These are phyloP conservation scores for Sericinus montela DNA, from an alignment of 2,888 invertebrate genomes.

Conservation along the genomic window DNA sequence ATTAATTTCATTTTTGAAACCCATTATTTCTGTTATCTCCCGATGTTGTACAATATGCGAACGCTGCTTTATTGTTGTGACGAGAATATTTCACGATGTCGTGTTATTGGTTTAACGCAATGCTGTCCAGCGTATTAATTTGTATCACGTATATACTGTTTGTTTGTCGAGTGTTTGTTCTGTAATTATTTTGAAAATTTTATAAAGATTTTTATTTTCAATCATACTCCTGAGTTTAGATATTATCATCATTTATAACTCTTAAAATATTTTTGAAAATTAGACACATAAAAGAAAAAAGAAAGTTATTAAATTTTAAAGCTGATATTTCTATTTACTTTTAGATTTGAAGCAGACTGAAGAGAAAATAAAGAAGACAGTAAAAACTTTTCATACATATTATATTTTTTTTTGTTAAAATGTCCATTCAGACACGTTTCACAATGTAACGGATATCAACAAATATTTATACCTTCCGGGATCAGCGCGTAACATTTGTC, in stretches of 20 bases:
- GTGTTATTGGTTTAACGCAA: conserved; percentile 3
- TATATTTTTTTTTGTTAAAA: too few relatives aligned
- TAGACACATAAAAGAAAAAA: too few relatives aligned
- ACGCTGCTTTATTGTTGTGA: conserved; percentile 68
- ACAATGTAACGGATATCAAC: conserved; percentile 11
- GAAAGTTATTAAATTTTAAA: too few relatives aligned
- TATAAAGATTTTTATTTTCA: not conserved
- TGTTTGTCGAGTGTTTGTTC: not conserved
- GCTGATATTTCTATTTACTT: too few relatives aligned
- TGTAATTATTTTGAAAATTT: conserved; percentile 1
- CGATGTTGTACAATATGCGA: conserved; percentile 75
- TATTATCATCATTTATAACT: too few relatives aligned
- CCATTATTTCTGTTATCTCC: conserved; percentile 79
- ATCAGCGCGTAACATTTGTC: conserved; percentile 39
- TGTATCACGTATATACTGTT: conserved; percentile 1
- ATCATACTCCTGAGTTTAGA: not conserved
- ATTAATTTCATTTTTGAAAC: conserved; percentile 80
- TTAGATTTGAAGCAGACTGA: too few relatives aligned
- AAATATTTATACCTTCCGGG: conserved; percentile 33
- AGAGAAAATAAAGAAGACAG: too few relatives aligned
- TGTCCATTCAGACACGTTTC: too few relatives aligned
- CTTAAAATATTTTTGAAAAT: too few relatives aligned
- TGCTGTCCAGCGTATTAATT: not conserved
- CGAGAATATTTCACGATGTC: conserved; percentile 64
- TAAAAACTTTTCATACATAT: too few relatives aligned